phyloP scores from a whole-genome alignment of 92 coral and sea anemone species.

The Porites divaricata region DNA sequence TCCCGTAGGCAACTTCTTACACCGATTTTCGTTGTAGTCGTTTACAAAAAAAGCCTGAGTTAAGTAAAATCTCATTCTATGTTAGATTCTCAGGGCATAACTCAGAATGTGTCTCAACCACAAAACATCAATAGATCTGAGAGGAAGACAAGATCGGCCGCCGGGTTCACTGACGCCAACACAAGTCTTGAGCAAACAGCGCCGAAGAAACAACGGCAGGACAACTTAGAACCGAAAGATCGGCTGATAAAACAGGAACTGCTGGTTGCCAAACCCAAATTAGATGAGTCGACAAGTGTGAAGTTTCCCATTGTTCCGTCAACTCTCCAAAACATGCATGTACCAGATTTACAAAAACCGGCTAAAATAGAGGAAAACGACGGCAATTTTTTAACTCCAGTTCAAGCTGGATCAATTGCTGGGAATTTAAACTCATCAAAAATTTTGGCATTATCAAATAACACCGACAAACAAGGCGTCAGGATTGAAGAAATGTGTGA shows the following conservation, averaged over 20 bases:
- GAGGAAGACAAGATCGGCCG: constrained; percentile 29
- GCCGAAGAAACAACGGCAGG: background rate
- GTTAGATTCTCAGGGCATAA: constrained; percentile 22
- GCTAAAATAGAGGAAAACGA: background rate
- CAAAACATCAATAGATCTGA: background rate
- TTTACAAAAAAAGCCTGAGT: too few relatives aligned
- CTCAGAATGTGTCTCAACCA: constrained; percentile 1
- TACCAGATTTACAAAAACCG: too few relatives aligned
- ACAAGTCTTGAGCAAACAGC: background rate
- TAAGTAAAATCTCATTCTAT: background rate
- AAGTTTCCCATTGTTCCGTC: background rate
- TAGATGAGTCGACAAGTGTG: background rate
- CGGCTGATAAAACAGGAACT: constrained; percentile 14
- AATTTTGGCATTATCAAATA: constrained; percentile 3
- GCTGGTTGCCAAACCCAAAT: background rate
- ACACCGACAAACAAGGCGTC: background rate
- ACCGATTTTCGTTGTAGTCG: too few relatives aligned
- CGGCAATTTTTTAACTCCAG: background rate
- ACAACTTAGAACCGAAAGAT: background rate
- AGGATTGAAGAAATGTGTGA: background rate
- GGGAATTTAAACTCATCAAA: background rate
- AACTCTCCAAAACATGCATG: background rate
- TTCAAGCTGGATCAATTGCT: background rate
- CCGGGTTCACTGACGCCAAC: background rate
- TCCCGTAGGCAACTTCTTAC: too few relatives aligned